Evolutionary conservation across 1,140 invertebrate genomes (phyloP), one percentile per base, ranked within the genome.

Genomic region (Mylabris phalerata): DNA sequence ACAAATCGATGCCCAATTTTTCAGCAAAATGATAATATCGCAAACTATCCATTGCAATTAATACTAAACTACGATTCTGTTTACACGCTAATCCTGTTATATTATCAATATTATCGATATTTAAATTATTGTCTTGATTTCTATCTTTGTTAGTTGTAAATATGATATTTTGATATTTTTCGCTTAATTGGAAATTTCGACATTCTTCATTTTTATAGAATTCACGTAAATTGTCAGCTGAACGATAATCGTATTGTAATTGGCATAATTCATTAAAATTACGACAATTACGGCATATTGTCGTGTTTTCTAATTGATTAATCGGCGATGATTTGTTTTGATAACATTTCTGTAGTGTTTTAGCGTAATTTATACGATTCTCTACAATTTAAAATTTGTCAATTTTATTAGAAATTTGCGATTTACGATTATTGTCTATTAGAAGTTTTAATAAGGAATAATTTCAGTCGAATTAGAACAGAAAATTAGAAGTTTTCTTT

Each of bases 21-120:
- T 89, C 82, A 5, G 87, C 84, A 72, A 90, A 90, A 65, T 86
- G 80, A 58, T 81, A 80, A 67, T 86, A 88, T 27, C 79, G 67
- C 3, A 84, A 66, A 65, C 84, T 85, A 67, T 92, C 89, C 47
- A 92, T 79, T 1, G 85, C 85, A 38, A 89, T 68, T 57, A 92
- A 81, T 43, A 79, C 77, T 25, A 93, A 60, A 11, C 82, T 86
- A 62, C 75, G 76, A 70, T 92, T 92, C 1, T 75, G 79, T 47
- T 69, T 72, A 68, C 86, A 88, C 2, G 76, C 73, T 5, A 78
- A 67, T 2, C 80, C 78, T 25, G 47, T 57, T 3, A 69, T 43
- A 48, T 59, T 52, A 9, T 49, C 39, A 26, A 13, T 10, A 11
- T 51, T 46, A 26, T 46, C 54, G 4, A 10, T 9, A 4, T 10